Evolutionary conservation across 30 jellyfish, hydroid and myxozoan species (phyloP).

Genomic region (Turritopsis rubra): DNA sequence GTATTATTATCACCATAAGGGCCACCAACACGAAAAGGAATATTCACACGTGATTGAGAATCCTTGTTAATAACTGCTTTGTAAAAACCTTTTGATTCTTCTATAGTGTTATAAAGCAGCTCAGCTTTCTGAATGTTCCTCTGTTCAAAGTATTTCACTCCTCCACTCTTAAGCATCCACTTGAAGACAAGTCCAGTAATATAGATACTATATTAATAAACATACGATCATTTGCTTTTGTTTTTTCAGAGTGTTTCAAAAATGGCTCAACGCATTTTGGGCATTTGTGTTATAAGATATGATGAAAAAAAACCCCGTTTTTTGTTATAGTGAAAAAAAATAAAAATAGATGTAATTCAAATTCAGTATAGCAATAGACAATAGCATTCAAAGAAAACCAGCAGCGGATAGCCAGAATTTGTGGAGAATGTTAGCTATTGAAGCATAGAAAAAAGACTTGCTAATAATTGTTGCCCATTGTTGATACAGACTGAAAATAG

Average conservation of each 20-base stretch:
- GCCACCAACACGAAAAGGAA: conserved; percentile 79
- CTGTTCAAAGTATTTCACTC: conserved; percentile 57
- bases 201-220: conserved; percentile 52
- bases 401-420: background rate
- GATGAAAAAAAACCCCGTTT: too few relatives aligned
- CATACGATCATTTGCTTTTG: background rate
- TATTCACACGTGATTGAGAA: conserved; percentile 79
- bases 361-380: background rate
- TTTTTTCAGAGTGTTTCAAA: background rate
- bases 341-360: background rate
- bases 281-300: too few relatives aligned
- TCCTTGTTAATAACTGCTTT: conserved; percentile 56
- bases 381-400: background rate
- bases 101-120: conserved; percentile 69
- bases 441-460: background rate
- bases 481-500: too few relatives aligned
- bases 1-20: conserved; percentile 48
- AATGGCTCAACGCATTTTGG: background rate
- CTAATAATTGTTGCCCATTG: too few relatives aligned
- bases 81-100: conserved; percentile 64
- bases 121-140: conserved; percentile 43
- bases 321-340: background rate
- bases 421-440: background rate
- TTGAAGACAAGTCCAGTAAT: conserved; percentile 79
- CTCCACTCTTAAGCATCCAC: conserved; percentile 77